Evolutionary conservation across 2,888 invertebrate species (phyloP).

Genomic region (Polydrusus pterygomalis): DNA sequence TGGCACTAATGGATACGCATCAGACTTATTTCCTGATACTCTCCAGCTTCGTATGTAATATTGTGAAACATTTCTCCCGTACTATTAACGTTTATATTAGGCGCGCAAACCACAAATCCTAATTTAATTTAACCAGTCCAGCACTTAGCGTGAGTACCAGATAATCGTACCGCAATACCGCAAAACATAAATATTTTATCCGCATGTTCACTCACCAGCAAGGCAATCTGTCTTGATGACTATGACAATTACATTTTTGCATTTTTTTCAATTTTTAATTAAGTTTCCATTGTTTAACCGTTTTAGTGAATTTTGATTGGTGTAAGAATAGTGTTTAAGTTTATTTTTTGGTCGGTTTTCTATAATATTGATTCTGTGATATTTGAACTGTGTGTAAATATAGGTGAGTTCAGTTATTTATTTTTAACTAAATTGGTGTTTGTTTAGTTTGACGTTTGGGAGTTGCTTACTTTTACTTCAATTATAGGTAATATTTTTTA

Average conservation of each 20-base stretch:
- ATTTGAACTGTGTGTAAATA: neutral
- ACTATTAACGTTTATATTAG: neutral
- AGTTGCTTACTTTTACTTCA: too few species aligned
- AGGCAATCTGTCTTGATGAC: neutral
- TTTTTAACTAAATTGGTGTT: too few species aligned
- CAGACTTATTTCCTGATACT: too few species aligned
- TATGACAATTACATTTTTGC: neutral
- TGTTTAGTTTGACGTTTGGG: too few species aligned
- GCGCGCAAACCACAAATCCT: conserved; percentile 5
- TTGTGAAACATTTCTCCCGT: neutral
- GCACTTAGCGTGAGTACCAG: conserved; percentile 8
- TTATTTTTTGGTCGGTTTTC: neutral
- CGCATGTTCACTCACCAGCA: neutral
- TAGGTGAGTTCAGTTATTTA: too few species aligned
- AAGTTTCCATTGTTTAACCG: neutral
- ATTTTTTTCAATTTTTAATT: conserved; percentile 10
- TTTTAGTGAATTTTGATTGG: neutral
- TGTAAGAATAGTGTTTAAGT: neutral
- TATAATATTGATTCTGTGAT: neutral
- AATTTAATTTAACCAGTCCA: conserved; percentile 6
- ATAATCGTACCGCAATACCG: conserved; percentile 16
- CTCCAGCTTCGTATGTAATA: too few species aligned
- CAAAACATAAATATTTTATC: neutral
- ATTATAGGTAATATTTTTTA: too few species aligned
- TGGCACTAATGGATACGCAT: too few species aligned